A percentile compares a stretch with the other conserved stretches of the same genome.
Evolutionary conservation across 2,888 invertebrate genomes (phyloP).

Genomic region (Pyrochroa serraticornis): DNA sequence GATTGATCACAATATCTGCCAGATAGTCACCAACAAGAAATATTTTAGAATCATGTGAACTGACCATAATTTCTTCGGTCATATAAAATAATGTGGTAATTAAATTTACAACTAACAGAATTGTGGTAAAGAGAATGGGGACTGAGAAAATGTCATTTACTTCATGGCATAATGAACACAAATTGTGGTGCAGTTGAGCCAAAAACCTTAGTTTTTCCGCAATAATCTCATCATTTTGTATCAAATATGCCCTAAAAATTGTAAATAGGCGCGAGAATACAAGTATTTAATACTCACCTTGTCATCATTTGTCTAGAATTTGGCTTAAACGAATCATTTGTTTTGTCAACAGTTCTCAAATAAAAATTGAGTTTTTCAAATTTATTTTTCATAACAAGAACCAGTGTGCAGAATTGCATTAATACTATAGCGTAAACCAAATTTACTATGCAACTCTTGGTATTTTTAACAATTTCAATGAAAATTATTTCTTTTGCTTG

Average conservation of each 20-base stretch:
- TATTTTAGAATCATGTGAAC: background rate
- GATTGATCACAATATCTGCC: background rate
- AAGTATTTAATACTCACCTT: background rate
- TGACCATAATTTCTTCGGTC: background rate
- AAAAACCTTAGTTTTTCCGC: background rate
- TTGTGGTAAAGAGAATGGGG: background rate
- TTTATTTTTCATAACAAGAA: too few relatives aligned
- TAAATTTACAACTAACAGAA: background rate
- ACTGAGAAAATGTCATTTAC: background rate
- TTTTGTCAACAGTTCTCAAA: background rate
- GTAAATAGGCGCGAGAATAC: background rate
- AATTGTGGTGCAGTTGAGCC: background rate
- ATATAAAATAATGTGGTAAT: background rate
- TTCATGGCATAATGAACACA: background rate
- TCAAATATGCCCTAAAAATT: background rate
- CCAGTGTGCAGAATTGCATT: too few relatives aligned
- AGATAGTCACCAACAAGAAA: background rate
- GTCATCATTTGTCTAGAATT: background rate
- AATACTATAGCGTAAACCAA: too few relatives aligned
- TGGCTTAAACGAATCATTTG: background rate
- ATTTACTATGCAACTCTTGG: too few relatives aligned
- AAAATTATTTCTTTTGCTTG: too few relatives aligned
- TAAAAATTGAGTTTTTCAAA: background rate
- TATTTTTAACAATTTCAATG: too few relatives aligned
- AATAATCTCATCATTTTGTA: background rate